These are phyloP conservation scores for Sminthurides aquaticus DNA, from an alignment of 2,888 invertebrate genomes.

Conservation along the genomic window DNA sequence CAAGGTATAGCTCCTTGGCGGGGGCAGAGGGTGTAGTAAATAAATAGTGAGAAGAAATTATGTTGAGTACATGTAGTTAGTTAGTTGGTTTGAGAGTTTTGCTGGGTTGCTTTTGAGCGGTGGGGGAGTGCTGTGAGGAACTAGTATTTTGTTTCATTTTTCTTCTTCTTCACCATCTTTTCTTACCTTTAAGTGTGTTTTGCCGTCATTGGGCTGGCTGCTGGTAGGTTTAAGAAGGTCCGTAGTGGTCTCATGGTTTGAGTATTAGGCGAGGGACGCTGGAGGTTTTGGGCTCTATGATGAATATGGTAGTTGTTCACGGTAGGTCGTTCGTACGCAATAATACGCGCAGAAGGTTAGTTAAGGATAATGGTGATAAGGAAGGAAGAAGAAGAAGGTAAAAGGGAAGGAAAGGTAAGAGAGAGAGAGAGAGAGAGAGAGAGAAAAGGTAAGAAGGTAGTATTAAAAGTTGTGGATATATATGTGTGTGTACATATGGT, in stretches of 20 bases:
- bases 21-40: too few relatives aligned
- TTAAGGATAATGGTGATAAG: not conserved
- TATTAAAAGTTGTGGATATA: not conserved
- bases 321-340: not conserved
- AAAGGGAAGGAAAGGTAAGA: constrained; percentile 5
- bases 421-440: not conserved
- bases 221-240: not conserved
- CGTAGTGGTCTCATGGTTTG: too few relatives aligned
- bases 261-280: not conserved
- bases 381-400: constrained; percentile 14
- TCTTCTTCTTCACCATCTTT: constrained; percentile 14
- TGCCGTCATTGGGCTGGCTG: not conserved
- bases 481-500: constrained; percentile 1
- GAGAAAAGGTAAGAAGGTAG: not conserved
- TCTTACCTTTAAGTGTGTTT: constrained; percentile 4
- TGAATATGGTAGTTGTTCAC: not conserved
- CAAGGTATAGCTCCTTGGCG: too few relatives aligned
- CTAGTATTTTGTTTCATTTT: constrained; percentile 6
- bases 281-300: not conserved
- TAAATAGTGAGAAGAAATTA: too few relatives aligned
- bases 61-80: too few relatives aligned
- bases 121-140: not conserved
- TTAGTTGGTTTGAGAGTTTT: not conserved
- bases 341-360: not conserved
- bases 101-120: not conserved